These are phyloP conservation scores for Neodiprion pinetum DNA, from an alignment of 1,140 invertebrate species.

Conservation along the genomic window DNA sequence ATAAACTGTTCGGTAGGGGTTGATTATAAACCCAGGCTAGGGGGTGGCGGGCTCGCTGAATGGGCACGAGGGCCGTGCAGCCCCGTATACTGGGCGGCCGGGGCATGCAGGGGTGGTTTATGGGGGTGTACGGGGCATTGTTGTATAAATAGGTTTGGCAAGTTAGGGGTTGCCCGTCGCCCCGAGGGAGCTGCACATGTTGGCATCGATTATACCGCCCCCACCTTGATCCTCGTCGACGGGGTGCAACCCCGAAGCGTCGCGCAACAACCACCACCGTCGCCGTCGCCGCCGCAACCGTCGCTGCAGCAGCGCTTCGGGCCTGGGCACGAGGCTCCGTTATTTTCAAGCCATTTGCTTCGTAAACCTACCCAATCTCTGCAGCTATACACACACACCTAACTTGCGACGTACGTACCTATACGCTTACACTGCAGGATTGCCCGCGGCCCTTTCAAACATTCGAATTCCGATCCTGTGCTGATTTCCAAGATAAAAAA, in stretches of 20 bases:
- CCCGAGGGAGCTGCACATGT: conserved; percentile 63
- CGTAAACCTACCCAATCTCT: conserved; percentile 61
- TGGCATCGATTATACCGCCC: conserved; percentile 62
- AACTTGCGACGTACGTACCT: not conserved
- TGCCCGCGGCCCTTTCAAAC: conserved; percentile 21
- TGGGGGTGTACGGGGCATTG: conserved; percentile 60
- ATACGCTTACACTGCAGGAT: conserved; percentile 15
- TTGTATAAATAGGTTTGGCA: conserved; percentile 65
- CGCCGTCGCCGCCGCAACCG: conserved; percentile 12
- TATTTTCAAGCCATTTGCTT: conserved; percentile 63
- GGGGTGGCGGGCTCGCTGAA: conserved; percentile 31
- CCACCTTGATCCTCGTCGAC: not conserved
- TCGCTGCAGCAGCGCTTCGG: conserved; percentile 35
- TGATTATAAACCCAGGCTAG: conserved; percentile 46
- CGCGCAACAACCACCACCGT: conserved; percentile 22
- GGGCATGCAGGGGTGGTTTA: conserved; percentile 59
- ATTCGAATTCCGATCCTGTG: conserved; percentile 24
- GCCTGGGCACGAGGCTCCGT: conserved; percentile 48
- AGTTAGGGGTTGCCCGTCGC: conserved; percentile 62
- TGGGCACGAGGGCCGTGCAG: conserved; percentile 16
- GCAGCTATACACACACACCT: not conserved
- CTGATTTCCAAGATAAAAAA: not conserved
- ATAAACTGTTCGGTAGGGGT: conserved; percentile 57
- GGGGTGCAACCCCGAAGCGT: conserved; percentile 16
- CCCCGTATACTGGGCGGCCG: conserved; percentile 36